Evolutionary conservation across 2,888 invertebrate species (phyloP), one percentile per base, ranked within the genome.

Genomic region (Brachyptera putata): DNA sequence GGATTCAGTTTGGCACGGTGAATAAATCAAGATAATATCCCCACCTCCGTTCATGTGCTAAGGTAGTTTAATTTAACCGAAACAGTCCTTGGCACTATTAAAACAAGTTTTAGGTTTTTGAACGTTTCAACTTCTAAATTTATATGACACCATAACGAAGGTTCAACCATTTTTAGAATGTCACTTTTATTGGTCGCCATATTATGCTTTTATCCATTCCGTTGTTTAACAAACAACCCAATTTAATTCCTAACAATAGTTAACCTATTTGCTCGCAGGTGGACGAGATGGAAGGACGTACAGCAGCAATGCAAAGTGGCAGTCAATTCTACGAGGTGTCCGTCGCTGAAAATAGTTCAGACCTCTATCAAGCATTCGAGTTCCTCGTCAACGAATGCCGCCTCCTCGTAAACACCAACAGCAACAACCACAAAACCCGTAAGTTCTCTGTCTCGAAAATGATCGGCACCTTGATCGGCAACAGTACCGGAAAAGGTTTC

Each of bases 241-340:
- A 18, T 14, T 18, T 41, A 16, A 5, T 4, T 41, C 11, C 41
- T 21, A 16, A 16, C 21, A 16, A 41, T 41, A 41, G 41, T 41
- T n/a, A 11, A 11, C 11, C 1, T 21, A 58, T 61, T 25, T 55
- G 22, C 69, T 74, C 76, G n/a, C 80, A 87, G 86, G 84, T 87
- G 61, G 80, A 84, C 46, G 84, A 85, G 70, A 80, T 83, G 60
- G 88, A 89, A 71, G 89, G 87, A 16, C 82, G 85, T 67, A 78
- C 83, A 25, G 72, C 84, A 36, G 86, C 87, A 41, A 79, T 84
- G 39, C 81, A 84, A 60, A 80, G 84, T 71, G 82, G 84, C 18
- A 85, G 86, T 65, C 86, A 84, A 55, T 90, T 89, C 75, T 84
- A 85, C 74, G 89, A 90, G 74, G 85, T 89, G n/a, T 87, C 88